Evolutionary conservation across 2,888 invertebrate genomes (phyloP).

Genomic region (Himalopsyche kuldschensis): DNA sequence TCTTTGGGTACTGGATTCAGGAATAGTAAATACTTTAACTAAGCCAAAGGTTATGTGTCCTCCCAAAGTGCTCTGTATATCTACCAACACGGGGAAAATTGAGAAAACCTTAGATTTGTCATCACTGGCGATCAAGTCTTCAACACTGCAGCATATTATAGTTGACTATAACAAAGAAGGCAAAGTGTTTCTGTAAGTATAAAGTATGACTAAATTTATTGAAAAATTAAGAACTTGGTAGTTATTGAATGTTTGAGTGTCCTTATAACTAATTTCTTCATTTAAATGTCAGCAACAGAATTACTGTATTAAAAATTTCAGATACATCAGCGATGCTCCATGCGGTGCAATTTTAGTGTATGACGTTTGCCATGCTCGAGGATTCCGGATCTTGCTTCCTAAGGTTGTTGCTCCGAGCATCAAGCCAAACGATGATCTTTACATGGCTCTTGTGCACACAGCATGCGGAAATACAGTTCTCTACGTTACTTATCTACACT

Average conservation of each 20-base stretch:
- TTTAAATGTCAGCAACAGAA: too few species aligned
- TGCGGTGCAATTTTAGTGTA: constrained; percentile 69
- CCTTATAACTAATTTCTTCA: too few species aligned
- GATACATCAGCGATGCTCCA: constrained; percentile 70
- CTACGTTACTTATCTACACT: constrained; percentile 66
- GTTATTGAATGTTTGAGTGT: too few species aligned
- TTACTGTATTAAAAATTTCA: constrained; percentile 40
- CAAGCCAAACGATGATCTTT: constrained; percentile 64
- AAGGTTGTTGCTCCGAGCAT: constrained; percentile 57
- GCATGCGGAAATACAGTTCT: constrained; percentile 61
- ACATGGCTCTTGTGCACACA: constrained; percentile 64
- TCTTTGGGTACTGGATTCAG: constrained; percentile 73
- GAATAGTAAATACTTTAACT: constrained; percentile 68
- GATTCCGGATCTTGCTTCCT: constrained; percentile 67
- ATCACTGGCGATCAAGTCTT: constrained; percentile 56
- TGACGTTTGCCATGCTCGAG: constrained; percentile 63
- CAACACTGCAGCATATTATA: constrained; percentile 69
- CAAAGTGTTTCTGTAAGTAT: constrained; percentile 60
- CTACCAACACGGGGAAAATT: constrained; percentile 61
- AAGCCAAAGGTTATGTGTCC: constrained; percentile 66
- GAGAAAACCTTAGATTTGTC: constrained; percentile 65
- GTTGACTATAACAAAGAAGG: constrained; percentile 67
- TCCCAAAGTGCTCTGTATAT: constrained; percentile 70
- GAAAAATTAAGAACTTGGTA: too few species aligned
- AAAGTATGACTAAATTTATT: not conserved